Evolutionary conservation across 2,888 invertebrate genomes (phyloP).

Genomic region (Cataglyphis altisquamis): DNA sequence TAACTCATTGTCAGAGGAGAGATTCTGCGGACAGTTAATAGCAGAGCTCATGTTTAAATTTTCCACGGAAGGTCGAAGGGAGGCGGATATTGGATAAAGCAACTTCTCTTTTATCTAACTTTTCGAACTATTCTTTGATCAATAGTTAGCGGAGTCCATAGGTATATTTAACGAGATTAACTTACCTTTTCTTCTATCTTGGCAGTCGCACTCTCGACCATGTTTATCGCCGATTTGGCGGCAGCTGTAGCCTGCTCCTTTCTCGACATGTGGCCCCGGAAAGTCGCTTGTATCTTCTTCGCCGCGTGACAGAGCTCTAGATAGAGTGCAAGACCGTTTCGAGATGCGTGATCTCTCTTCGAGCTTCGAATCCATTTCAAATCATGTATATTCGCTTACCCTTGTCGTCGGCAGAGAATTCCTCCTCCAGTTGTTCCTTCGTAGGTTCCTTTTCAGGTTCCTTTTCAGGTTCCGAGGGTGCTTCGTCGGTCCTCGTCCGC

Average conservation of each 20-base stretch:
- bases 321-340: constrained; percentile 28
- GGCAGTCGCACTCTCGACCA: constrained; percentile 79
- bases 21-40: neutral
- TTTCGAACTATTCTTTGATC: constrained; percentile 17
- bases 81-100: constrained; percentile 21
- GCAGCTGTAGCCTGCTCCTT: constrained; percentile 87
- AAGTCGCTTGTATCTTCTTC: constrained; percentile 96
- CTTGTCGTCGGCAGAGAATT: constrained; percentile 93
- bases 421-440: constrained; percentile 91
- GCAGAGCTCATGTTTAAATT: constrained; percentile 5
- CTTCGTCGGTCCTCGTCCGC: constrained; percentile 75
- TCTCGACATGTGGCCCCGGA: constrained; percentile 95
- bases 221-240: constrained; percentile 81
- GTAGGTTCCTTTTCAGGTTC: constrained; percentile 78
- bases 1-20: neutral
- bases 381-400: constrained; percentile 86
- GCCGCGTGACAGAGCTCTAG: constrained; percentile 94
- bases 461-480: constrained; percentile 87
- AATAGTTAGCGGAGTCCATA: neutral
- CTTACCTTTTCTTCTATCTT: constrained; percentile 84
- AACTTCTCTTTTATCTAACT: neutral
- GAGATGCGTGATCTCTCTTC: neutral
- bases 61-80: neutral
- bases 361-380: neutral
- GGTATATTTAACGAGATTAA: neutral